Evolutionary conservation across 1,140 invertebrate genomes (phyloP).

Genomic region (Drosophila ficusphila): DNA sequence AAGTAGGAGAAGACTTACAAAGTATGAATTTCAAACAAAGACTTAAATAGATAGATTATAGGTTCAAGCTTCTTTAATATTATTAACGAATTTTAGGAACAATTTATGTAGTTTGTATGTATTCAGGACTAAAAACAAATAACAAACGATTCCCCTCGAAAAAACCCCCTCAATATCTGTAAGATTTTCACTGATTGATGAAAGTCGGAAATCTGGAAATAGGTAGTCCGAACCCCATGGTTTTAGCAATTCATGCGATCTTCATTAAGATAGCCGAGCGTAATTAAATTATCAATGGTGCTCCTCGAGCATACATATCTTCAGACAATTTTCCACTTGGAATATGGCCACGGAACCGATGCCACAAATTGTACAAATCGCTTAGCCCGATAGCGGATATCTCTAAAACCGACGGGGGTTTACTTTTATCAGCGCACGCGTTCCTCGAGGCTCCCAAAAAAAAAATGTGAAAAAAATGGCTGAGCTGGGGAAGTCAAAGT

Average conservation of each 20-base stretch:
- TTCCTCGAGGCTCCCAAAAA: neutral
- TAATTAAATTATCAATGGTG: slow-evolving; percentile 44
- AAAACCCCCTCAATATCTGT: neutral
- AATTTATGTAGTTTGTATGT: no score
- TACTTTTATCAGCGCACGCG: slow-evolving; percentile 48
- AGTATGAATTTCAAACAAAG: no score
- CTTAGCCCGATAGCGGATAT: slow-evolving; percentile 16
- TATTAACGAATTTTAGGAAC: no score
- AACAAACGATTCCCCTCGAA: neutral
- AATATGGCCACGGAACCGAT: slow-evolving; percentile 12
- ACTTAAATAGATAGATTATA: neutral
- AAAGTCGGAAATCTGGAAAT: neutral
- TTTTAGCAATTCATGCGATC: slow-evolving; percentile 9
- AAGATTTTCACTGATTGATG: neutral
- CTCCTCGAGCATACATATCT: slow-evolving; percentile 13
- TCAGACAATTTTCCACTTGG: slow-evolving; percentile 27
- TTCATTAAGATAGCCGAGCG: slow-evolving; percentile 12
- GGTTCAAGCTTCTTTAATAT: no score
- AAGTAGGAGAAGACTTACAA: no score
- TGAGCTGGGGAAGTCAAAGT: slow-evolving; percentile 27
- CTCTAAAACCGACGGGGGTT: slow-evolving; percentile 28
- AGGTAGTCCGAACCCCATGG: neutral
- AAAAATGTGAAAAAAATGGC: no score
- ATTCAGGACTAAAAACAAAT: no score
- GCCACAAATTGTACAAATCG: slow-evolving; percentile 7